Base-by-base conservation (phyloP, 2,888 invertebrate genomes). In the Stratiomys singularior region DNA sequence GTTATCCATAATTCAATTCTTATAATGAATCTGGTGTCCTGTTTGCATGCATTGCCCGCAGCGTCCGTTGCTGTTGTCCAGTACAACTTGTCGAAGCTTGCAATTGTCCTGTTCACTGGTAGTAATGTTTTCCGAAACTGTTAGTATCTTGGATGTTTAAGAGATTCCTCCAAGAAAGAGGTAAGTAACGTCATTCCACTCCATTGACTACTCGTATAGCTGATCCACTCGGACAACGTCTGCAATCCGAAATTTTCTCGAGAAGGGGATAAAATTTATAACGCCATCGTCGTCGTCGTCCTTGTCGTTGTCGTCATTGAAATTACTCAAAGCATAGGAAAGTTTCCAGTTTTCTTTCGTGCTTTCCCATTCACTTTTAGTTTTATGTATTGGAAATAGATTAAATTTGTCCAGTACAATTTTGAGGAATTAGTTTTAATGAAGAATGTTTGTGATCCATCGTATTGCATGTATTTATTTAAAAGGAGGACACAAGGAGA, bases 1-100 rank as follows among this genome's bases (percentile, higher is more conserved):
- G 28, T 64, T 64, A 30, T 64, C 64, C 64, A 64, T 64, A 64
- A 64, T 64, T 64, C 64, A 64, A 64, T 64, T 64, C 28, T 23
- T 30, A 30, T 64, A 28, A 64, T n/a, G 64, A 30, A 64, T n/a
- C 30, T 27, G 27, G 64, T 64, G 18, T 64, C 28, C 64, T 64
- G 27, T 13, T 15, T 15, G 28, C n/a, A 25, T 64, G 27, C 64
- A 15, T 7, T 18, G 15, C 28, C 30, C 28, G 28, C 37, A 37
- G 37, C 28, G 2, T n/a, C 15, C 3, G 30, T 5, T 13, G 28
- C 1, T 64, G 25, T 21, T 25, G 27, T 64, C 1, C 28, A 64
- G n/a, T 23, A 23, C 13, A 60, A 60, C 30, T 30, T n/a, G 28
- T 3, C 15, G 13, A 18, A 7, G 30, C 25, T 18, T 25, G 9